These are phyloP conservation scores for Indri indri DNA, from an alignment of 2,113 vertebrate genomes.

Conservation along the genomic window DNA sequence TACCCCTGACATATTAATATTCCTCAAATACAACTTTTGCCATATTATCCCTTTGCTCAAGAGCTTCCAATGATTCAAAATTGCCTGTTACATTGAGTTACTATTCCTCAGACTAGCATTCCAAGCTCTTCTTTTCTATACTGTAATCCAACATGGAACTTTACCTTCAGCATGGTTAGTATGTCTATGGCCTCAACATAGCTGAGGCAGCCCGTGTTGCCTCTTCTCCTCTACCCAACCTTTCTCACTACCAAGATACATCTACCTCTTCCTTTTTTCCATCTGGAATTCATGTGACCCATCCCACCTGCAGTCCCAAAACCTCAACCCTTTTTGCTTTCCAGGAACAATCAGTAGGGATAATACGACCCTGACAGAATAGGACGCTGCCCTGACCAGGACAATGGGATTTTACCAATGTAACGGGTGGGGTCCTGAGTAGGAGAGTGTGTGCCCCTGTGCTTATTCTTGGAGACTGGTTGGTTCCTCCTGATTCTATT, in stretches of 20 bases:
- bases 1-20: background rate
- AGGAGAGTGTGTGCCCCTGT: background rate
- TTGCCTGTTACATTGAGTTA: background rate
- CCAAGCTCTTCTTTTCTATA: background rate
- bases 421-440: background rate
- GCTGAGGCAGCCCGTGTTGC: background rate
- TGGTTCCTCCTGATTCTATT: background rate
- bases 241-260: background rate
- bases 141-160: background rate
- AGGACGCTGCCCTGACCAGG: background rate
- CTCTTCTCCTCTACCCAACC: background rate
- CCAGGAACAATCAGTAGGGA: background rate
- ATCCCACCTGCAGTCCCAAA: background rate
- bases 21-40: background rate
- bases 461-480: background rate
- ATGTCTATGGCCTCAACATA: background rate
- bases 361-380: background rate
- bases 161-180: background rate
- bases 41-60: background rate
- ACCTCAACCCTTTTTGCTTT: background rate
- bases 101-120: background rate
- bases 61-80: background rate
- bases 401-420: background rate
- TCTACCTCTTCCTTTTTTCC: background rate
- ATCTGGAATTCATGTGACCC: background rate